Base-by-base conservation (phyloP, 2,797 vertebrate species). In the Sebastes steindachneri region DNA sequence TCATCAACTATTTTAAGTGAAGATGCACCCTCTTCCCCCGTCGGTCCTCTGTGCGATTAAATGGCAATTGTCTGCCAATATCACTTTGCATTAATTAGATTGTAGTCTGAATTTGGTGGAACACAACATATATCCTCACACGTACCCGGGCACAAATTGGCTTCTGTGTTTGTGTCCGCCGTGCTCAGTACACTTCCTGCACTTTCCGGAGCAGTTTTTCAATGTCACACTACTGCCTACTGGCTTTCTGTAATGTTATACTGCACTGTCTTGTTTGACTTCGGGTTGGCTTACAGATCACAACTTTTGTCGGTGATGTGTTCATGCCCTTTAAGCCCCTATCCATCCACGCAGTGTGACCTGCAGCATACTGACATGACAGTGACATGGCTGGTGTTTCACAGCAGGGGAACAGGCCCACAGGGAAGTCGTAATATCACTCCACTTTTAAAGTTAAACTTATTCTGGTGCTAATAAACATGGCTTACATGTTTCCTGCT, bases 1-100 rank as follows among this genome's bases (percentile, higher is more conserved):
- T 92, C 94, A 90, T 94, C 87, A 91, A 88, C 88, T 87, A 90
- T 93, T 94, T 95, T 87, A 91, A 93, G 85, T 92, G 86, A 94
- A 88, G 89, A 94, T 89, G 86, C 84, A 83, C 70, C 73, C 85
- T 80, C 80, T 85, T 86, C 75, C 75, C 89, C 89, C 76, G 69
- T 78, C 48, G 83, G 86, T 85, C 81, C 73, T 88, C 69, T 75
- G 59, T 83, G 74, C 77, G 81, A 93, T 93, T 93, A 91, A 93
- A 93, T 89, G 86, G 80, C 88, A 90, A 86, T 90, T 86, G 85
- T 86, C 82, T 91, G 86, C 89, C 91, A 87, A 93, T 92, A 94
- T 92, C 86, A 81, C 73, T 93, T 80, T 90, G 88, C 88, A 89
- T 94, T 93, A 93, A 88, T 93, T 91, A 91, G 86, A 81, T 68